Conservation (phyloP, 2,113 vertebrate species). For the Xenopus laevis region DNA sequence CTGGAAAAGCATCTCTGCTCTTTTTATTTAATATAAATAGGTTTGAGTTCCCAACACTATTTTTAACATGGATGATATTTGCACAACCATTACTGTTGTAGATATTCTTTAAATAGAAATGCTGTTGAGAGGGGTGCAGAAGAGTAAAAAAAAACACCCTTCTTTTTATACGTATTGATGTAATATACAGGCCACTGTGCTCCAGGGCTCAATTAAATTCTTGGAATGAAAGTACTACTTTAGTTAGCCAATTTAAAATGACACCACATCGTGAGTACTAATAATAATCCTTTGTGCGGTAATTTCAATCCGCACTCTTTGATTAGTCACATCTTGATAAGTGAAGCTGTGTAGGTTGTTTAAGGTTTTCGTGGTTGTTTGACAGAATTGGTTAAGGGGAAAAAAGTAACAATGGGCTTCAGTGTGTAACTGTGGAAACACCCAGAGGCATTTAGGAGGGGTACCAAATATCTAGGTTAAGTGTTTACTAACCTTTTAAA, state of each 20-base stretch:
- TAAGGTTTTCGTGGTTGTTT: constrained; percentile 41
- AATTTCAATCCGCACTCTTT: constrained; percentile 21
- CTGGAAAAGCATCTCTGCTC: no score
- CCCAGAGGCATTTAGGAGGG: constrained; percentile 45
- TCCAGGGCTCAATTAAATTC: constrained; percentile 40
- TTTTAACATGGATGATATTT: no score
- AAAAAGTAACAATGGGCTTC: constrained; percentile 43
- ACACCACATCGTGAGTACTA: constrained; percentile 28
- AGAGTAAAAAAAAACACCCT: neutral
- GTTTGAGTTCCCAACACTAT: no score
- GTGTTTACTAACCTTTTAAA: constrained; percentile 44
- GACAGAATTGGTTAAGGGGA: constrained; percentile 42
- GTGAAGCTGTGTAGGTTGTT: constrained; percentile 43
- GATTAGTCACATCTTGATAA: constrained; percentile 44
- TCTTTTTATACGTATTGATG: constrained; percentile 11
- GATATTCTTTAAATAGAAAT: no score
- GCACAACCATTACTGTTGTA: no score
- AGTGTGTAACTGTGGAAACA: constrained; percentile 42
- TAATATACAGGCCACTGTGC: constrained; percentile 19
- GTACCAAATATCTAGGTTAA: constrained; percentile 33
- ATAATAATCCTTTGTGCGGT: neutral
- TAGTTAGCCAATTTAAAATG: constrained; percentile 23
- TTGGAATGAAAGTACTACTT: constrained; percentile 29
- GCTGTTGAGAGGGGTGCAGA: no score
- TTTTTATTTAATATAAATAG: no score